Evolutionary conservation across 1,140 invertebrate genomes (phyloP).

Genomic region (Brachionus sp.): DNA sequence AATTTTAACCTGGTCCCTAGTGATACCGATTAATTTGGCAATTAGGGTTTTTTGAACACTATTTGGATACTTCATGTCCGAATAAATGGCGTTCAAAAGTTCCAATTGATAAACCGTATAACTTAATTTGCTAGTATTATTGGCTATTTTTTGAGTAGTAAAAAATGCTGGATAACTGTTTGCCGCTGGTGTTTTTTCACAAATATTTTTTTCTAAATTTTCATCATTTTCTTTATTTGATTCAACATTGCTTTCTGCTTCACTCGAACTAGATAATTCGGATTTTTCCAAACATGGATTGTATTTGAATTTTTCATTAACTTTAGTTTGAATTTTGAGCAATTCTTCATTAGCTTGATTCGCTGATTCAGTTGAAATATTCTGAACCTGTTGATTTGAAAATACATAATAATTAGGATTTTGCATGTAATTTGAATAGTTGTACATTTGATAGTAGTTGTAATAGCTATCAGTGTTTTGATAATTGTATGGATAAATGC

Average conservation of each 20-base stretch:
- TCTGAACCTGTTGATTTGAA: background rate
- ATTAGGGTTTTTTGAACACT: constrained; percentile 57
- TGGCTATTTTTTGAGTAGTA: constrained; percentile 43
- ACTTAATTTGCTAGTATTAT: constrained; percentile 38
- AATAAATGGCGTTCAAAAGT: constrained; percentile 55
- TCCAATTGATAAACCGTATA: constrained; percentile 56
- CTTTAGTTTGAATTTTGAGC: constrained; percentile 24
- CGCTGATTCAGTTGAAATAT: background rate
- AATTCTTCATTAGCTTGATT: background rate
- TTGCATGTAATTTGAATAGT: background rate
- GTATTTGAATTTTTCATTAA: background rate
- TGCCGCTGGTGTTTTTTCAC: background rate
- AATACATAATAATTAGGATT: constrained; percentile 15
- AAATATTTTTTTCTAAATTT: background rate
- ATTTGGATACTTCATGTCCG: constrained; percentile 56
- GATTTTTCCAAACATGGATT: background rate
- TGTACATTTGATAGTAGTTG: constrained; percentile 6
- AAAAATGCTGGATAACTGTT: constrained; percentile 41
- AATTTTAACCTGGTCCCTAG: constrained; percentile 58
- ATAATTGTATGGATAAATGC: background rate
- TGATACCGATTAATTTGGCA: constrained; percentile 56
- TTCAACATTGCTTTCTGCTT: background rate
- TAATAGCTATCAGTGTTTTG: background rate
- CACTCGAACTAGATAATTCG: background rate
- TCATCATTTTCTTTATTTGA: constrained; percentile 36